Conservation (phyloP, 1,140 invertebrate genomes). For the Nasonia giraulti region DNA sequence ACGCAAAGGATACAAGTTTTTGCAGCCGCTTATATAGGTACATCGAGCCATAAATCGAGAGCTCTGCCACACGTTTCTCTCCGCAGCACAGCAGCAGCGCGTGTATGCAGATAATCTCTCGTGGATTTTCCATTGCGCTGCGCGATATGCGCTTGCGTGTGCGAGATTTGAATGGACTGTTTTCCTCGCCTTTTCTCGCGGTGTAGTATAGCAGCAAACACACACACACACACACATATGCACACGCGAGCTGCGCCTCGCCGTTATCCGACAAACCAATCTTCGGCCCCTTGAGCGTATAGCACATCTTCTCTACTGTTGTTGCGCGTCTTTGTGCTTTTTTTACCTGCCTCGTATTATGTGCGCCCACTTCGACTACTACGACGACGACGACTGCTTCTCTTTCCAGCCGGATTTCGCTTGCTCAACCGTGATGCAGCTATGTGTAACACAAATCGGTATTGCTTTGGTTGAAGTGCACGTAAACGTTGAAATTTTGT, state of each 20-base stretch:
- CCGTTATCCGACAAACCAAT: not conserved
- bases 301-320: not conserved
- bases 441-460: not conserved
- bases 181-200: slow-evolving; percentile 7
- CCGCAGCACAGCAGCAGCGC: not conserved
- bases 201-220: too few relatives aligned
- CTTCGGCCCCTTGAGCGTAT: not conserved
- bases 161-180: slow-evolving; percentile 7
- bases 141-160: not conserved
- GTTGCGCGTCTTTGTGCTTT: too few relatives aligned
- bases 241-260: not conserved
- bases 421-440: not conserved
- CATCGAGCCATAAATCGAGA: not conserved
- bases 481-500: not conserved
- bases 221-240: too few relatives aligned
- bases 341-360: not conserved
- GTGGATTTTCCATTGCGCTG: not conserved
- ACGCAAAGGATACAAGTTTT: slow-evolving; percentile 14
- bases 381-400: not conserved
- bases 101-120: not conserved
- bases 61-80: not conserved
- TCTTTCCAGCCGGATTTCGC: too few relatives aligned
- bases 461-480: too few relatives aligned
- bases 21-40: slow-evolving; percentile 27
- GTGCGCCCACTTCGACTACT: not conserved